Conservation (phyloP, 2,888 invertebrate species). For the Balanococcus diminutus region DNA sequence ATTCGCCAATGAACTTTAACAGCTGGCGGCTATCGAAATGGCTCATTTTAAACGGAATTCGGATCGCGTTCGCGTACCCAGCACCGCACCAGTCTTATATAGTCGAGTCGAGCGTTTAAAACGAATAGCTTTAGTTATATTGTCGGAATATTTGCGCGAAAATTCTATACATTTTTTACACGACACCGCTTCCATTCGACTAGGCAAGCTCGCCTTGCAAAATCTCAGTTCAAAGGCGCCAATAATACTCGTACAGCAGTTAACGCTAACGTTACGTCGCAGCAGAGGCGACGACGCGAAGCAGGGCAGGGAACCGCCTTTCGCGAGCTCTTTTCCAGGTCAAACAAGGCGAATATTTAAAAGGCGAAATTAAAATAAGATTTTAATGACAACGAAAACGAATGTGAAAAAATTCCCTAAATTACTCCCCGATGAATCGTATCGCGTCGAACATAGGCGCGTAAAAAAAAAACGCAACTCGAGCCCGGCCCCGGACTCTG, state of each 20-base stretch:
- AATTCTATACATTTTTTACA: neutral
- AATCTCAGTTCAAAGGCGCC: neutral
- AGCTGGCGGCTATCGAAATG: neutral
- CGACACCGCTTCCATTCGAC: neutral
- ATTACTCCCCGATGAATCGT: constrained; percentile 5
- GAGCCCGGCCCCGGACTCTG: neutral
- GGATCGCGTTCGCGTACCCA: neutral
- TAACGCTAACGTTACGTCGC: neutral
- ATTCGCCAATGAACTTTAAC: constrained; percentile 20
- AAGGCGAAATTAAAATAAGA: neutral
- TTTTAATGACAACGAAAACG: constrained; percentile 17
- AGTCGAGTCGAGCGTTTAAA: neutral
- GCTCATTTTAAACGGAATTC: neutral
- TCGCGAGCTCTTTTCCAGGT: neutral
- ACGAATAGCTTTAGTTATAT: neutral
- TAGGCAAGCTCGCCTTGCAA: no score
- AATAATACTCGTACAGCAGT: neutral
- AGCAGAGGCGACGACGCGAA: neutral
- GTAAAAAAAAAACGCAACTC: neutral
- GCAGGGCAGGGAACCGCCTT: neutral
- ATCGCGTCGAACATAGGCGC: neutral
- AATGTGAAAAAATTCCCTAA: neutral
- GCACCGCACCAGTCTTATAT: no score
- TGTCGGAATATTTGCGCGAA: neutral
- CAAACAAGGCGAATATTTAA: neutral